These are phyloP conservation scores for Echeneis naucrates DNA, from an alignment of 2,797 vertebrate species.

Conservation along the genomic window DNA sequence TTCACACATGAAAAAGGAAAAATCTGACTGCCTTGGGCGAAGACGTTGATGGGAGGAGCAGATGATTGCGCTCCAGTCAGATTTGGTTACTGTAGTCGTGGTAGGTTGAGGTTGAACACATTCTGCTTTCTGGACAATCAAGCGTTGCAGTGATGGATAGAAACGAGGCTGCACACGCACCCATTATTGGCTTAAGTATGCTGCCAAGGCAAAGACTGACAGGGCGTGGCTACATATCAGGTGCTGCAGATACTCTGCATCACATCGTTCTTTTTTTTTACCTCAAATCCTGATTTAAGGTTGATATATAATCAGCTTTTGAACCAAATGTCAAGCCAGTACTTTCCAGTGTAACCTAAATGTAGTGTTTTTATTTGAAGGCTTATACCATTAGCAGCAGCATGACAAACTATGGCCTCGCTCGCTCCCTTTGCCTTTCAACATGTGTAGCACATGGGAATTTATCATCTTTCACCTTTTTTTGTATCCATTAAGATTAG, in stretches of 20 bases:
- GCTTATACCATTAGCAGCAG: not conserved
- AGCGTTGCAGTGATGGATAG: conserved; percentile 59
- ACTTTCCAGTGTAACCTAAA: conserved; percentile 11
- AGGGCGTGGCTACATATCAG: conserved; percentile 52
- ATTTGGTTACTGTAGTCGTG: conserved; percentile 52
- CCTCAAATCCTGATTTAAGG: conserved; percentile 25
- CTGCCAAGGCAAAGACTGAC: conserved; percentile 62
- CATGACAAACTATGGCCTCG: not conserved
- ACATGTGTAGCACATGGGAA: not conserved
- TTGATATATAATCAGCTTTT: conserved; percentile 1
- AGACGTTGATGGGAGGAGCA: conserved; percentile 38
- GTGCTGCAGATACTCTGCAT: conserved; percentile 31
- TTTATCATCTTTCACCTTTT: conserved; percentile 7
- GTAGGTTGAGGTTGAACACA: conserved; percentile 49
- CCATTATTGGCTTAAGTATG: conserved; percentile 16
- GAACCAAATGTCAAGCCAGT: conserved; percentile 2
- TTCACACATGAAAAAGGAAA: conserved; percentile 28
- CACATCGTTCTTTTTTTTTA: conserved; percentile 50
- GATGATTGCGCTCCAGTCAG: conserved; percentile 43
- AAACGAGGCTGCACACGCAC: conserved; percentile 54
- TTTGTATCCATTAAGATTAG: conserved; percentile 4
- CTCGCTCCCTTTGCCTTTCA: conserved; percentile 18
- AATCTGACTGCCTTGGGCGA: conserved; percentile 21
- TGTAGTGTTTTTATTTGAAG: conserved; percentile 1
- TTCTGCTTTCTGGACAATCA: conserved; percentile 38